A percentile compares a stretch with the other conserved stretches of the same genome.
phyloP scores from a whole-genome alignment of 2,797 vertebrate species.

The Mormyrops boulengeri region DNA sequence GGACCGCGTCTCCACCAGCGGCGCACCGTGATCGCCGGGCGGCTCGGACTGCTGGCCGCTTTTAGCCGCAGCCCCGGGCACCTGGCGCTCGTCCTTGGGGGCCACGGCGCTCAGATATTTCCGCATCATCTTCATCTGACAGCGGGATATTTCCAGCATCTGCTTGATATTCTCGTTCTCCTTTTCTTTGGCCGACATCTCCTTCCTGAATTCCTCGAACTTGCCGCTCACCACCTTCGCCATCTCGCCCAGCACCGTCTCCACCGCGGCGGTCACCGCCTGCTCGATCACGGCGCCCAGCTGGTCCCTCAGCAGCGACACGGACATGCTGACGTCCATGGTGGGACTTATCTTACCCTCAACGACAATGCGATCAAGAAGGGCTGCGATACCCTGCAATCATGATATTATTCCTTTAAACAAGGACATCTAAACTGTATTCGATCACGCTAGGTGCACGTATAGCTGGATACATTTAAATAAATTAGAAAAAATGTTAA shows the following conservation, averaged over 20 bases:
- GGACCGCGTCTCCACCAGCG: background rate
- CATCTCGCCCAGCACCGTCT: conserved; percentile 70
- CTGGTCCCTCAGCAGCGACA: conserved; percentile 66
- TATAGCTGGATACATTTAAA: background rate
- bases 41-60: conserved; percentile 11
- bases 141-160: conserved; percentile 55
- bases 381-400: background rate
- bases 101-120: conserved; percentile 40
- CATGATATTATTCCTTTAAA: background rate
- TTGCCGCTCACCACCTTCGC: conserved; percentile 65
- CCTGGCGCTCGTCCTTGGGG: conserved; percentile 57
- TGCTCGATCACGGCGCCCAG: conserved; percentile 67
- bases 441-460: background rate
- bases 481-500: background rate
- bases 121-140: conserved; percentile 45
- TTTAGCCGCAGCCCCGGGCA: conserved; percentile 33
- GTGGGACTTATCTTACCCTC: background rate
- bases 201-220: conserved; percentile 64
- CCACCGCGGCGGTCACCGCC: conserved; percentile 66
- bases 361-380: background rate
- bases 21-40: background rate
- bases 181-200: conserved; percentile 61
- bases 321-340: conserved; percentile 69
- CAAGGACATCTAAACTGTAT: background rate
- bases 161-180: conserved; percentile 63